Conservation (phyloP, 2,113 vertebrate genomes). For the Beaufortia kweichowensis region DNA sequence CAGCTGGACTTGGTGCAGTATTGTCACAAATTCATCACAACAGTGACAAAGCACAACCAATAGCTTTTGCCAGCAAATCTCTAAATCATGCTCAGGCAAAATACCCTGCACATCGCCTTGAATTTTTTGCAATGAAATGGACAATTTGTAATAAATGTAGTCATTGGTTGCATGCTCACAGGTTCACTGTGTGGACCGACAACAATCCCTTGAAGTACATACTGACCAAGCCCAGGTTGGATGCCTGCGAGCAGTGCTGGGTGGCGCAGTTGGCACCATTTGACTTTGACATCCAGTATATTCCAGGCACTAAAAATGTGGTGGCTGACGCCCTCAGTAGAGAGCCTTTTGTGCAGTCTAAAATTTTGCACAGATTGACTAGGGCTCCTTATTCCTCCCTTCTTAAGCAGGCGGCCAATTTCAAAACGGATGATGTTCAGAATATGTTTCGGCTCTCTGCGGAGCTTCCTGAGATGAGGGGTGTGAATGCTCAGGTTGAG, state of each 20-base stretch:
- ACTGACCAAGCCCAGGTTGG: background rate
- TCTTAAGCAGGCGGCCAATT: background rate
- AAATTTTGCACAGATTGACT: background rate
- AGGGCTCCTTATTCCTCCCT: background rate
- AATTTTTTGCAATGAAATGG: background rate
- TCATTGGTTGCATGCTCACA: background rate
- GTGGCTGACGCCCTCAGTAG: background rate
- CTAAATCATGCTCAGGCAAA: background rate
- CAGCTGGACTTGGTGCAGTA: background rate
- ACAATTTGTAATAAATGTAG: background rate
- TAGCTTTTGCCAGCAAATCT: background rate
- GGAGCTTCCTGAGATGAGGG: background rate
- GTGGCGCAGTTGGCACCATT: background rate
- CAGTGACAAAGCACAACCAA: background rate
- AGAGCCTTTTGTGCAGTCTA: background rate
- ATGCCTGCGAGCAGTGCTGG: background rate
- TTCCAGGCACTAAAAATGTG: background rate
- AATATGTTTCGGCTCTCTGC: background rate
- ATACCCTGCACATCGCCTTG: background rate
- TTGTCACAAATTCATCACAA: background rate
- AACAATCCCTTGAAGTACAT: background rate
- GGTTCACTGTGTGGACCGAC: background rate
- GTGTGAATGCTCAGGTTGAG: background rate
- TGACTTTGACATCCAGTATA: background rate
- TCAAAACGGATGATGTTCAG: background rate